Evolutionary conservation across 2,797 vertebrate species (phyloP), one percentile per base, ranked within the genome.

Genomic region (Aldrovandia affinis): DNA sequence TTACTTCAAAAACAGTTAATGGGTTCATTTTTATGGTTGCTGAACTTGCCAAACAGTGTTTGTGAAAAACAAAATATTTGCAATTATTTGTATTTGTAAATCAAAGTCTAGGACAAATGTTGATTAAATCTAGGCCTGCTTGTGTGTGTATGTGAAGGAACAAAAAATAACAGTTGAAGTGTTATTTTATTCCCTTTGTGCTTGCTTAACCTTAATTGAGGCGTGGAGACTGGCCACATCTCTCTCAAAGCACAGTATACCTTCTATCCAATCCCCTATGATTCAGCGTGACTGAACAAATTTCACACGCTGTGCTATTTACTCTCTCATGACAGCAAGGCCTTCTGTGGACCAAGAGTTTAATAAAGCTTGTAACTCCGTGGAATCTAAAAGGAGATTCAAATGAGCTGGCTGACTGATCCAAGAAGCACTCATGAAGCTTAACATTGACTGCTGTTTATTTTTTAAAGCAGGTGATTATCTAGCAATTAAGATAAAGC

Each of bases 321-420:
- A 89, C 83, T 86, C 84, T 85, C 87, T 91, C 86, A 83, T 87
- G 86, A 9, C 57, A 84, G 89, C 85, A 90, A 88, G 87, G 87
- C 91, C 87, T 89, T 82, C 80, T 89, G 85, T 85, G 82, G 81
- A 0, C 42, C 2, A 15, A n/a, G 42, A 50, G 77, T 30, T 52
- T 52, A 14, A 70, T 12, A 44, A 25, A 75, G 36, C 70, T 25
- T 47, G 70, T 20, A 75, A 25, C 36, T 33, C 61, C 4, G 20
- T 0, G 18, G 20, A 18, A 15, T 7, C 22, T 0, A 39, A 36
- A 78, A 81, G 68, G 77, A 68, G 78, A 87, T 83, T 80, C 83
- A 86, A 80, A 87, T 52, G 88, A 90, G 82, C 84, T 85, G 85
- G 85, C 83, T 87, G 89, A 85, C 87, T 91, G 85, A 90, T 78